These are phyloP conservation scores for Aleiodes leptofemur DNA, from an alignment of 2,888 invertebrate species.

Conservation along the genomic window DNA sequence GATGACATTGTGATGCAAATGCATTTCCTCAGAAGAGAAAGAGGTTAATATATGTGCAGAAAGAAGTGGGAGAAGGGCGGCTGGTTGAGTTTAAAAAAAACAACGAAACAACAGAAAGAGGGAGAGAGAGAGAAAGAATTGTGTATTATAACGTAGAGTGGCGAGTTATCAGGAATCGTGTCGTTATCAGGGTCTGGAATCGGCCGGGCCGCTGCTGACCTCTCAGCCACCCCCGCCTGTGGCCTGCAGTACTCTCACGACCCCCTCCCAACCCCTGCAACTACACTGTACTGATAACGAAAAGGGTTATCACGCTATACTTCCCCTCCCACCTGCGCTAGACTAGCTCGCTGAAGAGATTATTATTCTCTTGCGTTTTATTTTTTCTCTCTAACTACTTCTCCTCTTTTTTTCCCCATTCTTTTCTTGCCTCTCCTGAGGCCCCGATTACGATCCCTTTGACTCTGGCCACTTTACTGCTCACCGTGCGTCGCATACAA, in stretches of 20 bases:
- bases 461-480: slow-evolving; percentile 69
- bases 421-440: slow-evolving; percentile 50
- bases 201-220: slow-evolving; percentile 66
- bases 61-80: not conserved
- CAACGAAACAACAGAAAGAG: slow-evolving; percentile 44
- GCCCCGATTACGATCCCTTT: slow-evolving; percentile 69
- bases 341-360: slow-evolving; percentile 56
- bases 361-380: slow-evolving; percentile 55
- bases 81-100: slow-evolving; percentile 40
- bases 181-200: slow-evolving; percentile 70
- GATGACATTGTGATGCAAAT: slow-evolving; percentile 37
- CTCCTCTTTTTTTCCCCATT: slow-evolving; percentile 23
- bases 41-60: slow-evolving; percentile 13
- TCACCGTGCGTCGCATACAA: slow-evolving; percentile 53
- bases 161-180: slow-evolving; percentile 72
- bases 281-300: slow-evolving; percentile 69
- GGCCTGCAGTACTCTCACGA: slow-evolving; percentile 56
- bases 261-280: slow-evolving; percentile 45
- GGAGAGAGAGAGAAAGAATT: slow-evolving; percentile 41
- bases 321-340: slow-evolving; percentile 53
- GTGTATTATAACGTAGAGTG: slow-evolving; percentile 71
- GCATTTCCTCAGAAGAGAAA: slow-evolving; percentile 19
- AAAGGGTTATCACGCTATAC: slow-evolving; percentile 74
- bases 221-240: slow-evolving; percentile 57
- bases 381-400: slow-evolving; percentile 45